A percentile compares a stretch with the other conserved stretches of the same genome.
Evolutionary conservation across 2,888 invertebrate species (phyloP).

Genomic region (Frankliniella intonsa): DNA sequence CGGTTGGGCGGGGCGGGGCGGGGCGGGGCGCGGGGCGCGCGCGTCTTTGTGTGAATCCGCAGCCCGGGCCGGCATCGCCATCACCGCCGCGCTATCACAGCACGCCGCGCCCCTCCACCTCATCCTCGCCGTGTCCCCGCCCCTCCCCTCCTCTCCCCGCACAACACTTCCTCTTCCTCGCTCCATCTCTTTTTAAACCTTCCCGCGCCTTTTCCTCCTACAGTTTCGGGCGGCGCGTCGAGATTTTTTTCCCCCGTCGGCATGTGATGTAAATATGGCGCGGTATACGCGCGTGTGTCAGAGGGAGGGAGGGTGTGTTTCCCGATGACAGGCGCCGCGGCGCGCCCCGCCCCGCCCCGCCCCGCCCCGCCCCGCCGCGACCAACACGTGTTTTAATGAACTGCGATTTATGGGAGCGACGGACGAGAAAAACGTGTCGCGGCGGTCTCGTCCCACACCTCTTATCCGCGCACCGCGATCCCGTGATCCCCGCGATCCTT

Average conservation of each 20-base stretch:
- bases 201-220: no score
- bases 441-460: no score
- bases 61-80: background rate
- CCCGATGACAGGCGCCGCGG: background rate
- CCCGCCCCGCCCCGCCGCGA: background rate
- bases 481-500: no score
- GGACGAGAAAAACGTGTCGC: no score
- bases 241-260: no score
- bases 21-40: slow-evolving; percentile 13
- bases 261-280: no score
- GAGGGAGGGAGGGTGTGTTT: no score
- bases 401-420: background rate
- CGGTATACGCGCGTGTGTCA: no score
- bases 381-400: slow-evolving; percentile 2
- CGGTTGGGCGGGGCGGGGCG: background rate
- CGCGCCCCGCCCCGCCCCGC: background rate
- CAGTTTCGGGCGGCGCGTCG: no score
- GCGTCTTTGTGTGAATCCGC: slow-evolving; percentile 19
- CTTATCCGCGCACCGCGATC: no score
- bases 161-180: background rate
- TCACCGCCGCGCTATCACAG: background rate
- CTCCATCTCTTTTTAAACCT: background rate
- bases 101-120: background rate
- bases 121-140: background rate
- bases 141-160: background rate